Base-by-base conservation (phyloP, 2,797 vertebrate genomes). In the Austrolebias charrua region DNA sequence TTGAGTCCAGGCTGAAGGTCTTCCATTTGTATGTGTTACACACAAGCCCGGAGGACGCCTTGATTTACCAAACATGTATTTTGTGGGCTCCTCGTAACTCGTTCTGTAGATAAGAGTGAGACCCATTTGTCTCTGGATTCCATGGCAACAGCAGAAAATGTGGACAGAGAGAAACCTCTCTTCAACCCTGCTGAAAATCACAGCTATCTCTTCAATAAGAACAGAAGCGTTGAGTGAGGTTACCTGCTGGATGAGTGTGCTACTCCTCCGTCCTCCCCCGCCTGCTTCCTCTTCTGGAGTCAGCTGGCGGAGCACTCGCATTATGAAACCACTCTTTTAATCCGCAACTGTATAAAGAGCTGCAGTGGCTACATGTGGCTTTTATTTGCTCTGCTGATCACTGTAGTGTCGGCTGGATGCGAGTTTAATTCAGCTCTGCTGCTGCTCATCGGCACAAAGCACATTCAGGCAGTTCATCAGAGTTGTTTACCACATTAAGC, bases 61-160 rank as follows among this genome's bases (percentile, higher is more conserved):
- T 35, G 1, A 12, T 48, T 71, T 48, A 35, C 55, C 55, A 62
- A 79, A 56, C 60, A 53, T 46, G 58, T 40, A 51, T 78, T 81
- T 71, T 56, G 64, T 48, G 73, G 70, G 62, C 60, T 43, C 73
- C 75, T 72, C 68, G 53, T 53, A 73, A 69, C 62, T 66, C 51
- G 0, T 68, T 55, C 52, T 75, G 79, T 66, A 50, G 78, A 69
- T 67, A 46, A 71, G 76, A 67, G 66, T 66, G 52, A 86, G 54
- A 62, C 66, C 59, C 52, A 60, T 79, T 85, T 82, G 76, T 80
- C 80, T 85, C 71, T 70, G 80, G 82, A 79, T 72, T 79, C 86
- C 85, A 86, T 85, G 83, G 83, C 79, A 85, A 85, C 84, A 63
- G 80, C 77, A 76, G 69, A 72, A 68, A 78, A 78, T 73, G 53